Evolutionary conservation across 1,140 invertebrate genomes (phyloP).

Genomic region (Orius insidiosus): DNA sequence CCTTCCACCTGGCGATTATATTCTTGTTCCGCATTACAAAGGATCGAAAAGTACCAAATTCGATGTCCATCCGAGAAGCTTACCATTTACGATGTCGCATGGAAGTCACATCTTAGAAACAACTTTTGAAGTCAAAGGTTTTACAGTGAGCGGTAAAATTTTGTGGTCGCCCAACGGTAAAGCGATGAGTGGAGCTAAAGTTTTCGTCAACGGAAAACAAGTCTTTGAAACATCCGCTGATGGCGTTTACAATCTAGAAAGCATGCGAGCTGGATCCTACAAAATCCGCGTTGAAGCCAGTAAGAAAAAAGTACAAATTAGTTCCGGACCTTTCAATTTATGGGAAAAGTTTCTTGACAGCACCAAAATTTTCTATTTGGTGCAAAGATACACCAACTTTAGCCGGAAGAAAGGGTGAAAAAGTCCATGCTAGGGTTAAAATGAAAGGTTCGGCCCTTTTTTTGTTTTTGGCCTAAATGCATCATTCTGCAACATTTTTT

Average conservation of each 20-base stretch:
- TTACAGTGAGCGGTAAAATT: constrained; percentile 62
- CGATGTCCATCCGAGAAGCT: constrained; percentile 56
- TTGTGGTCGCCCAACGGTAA: constrained; percentile 36
- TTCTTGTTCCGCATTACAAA: constrained; percentile 44
- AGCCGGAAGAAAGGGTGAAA: too few relatives aligned
- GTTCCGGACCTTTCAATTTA: too few relatives aligned
- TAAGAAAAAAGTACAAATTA: too few relatives aligned
- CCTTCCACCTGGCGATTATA: constrained; percentile 63
- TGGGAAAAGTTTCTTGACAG: too few relatives aligned
- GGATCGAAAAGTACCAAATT: constrained; percentile 47
- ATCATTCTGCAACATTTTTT: too few relatives aligned
- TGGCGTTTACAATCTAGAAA: constrained; percentile 62
- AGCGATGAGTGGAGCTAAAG: constrained; percentile 46
- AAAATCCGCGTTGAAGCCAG: constrained; percentile 48
- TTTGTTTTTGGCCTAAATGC: too few relatives aligned
- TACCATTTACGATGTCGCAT: too few relatives aligned
- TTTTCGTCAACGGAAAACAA: constrained; percentile 51
- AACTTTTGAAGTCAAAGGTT: constrained; percentile 66
- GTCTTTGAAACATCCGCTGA: constrained; percentile 45
- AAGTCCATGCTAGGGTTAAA: too few relatives aligned
- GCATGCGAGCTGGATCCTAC: constrained; percentile 65
- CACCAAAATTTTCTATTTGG: too few relatives aligned
- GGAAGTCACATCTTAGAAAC: too few relatives aligned
- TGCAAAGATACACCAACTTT: too few relatives aligned
- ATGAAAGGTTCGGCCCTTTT: too few relatives aligned